Evolutionary conservation across 2,797 vertebrate genomes (phyloP).

Genomic region (Cuculus canorus): DNA sequence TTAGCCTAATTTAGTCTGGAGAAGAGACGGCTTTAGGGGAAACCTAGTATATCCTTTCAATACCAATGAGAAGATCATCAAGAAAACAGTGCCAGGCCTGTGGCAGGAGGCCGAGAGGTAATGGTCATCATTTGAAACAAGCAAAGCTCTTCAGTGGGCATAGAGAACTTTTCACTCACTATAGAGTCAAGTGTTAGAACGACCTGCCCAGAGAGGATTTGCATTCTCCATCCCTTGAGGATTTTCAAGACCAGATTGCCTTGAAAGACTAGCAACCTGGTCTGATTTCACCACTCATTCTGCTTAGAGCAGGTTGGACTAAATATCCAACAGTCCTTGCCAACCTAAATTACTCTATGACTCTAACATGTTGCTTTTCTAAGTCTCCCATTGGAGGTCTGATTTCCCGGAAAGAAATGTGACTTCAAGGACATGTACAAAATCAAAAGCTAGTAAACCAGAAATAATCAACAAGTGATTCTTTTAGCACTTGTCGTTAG

Average conservation of each 20-base stretch:
- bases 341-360: background rate
- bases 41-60: background rate
- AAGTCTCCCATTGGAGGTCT: background rate
- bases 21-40: background rate
- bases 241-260: background rate
- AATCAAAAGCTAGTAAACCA: background rate
- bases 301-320: background rate
- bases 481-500: background rate
- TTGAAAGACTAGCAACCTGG: background rate
- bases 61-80: background rate
- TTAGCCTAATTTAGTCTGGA: background rate
- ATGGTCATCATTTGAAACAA: background rate
- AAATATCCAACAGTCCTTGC: background rate
- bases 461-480: background rate
- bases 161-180: background rate
- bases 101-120: background rate
- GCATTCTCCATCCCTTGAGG: background rate
- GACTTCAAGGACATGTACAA: background rate
- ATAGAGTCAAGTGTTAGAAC: background rate
- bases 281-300: background rate
- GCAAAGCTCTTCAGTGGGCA: background rate
- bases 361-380: background rate
- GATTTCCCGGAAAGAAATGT: background rate
- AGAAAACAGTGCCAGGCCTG: background rate
- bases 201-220: background rate